phyloP scores from a whole-genome alignment of 1,140 invertebrate genomes.

The Trigoniulus corallinus region DNA sequence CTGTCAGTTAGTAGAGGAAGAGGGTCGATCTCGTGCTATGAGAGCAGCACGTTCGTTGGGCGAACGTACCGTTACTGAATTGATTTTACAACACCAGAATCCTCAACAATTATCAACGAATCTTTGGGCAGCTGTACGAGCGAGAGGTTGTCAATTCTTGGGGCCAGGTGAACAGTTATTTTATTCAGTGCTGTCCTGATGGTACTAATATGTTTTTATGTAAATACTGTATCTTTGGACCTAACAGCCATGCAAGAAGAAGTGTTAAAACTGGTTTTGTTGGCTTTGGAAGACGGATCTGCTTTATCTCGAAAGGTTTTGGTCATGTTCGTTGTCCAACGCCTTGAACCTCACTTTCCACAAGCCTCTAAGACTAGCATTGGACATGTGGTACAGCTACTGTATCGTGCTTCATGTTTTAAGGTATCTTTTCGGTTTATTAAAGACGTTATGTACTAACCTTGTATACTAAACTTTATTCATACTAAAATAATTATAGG shows the following conservation, averaged over 20 bases:
- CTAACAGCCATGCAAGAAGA: slow-evolving; percentile 96
- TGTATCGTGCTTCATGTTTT: slow-evolving; percentile 96
- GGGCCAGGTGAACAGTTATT: slow-evolving; percentile 68
- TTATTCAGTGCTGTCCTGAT: slow-evolving; percentile 7
- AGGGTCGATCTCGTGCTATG: slow-evolving; percentile 55
- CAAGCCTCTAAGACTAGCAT: slow-evolving; percentile 97
- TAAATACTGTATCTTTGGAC: slow-evolving; percentile 11
- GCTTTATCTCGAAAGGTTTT: slow-evolving; percentile 93
- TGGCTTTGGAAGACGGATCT: slow-evolving; percentile 89
- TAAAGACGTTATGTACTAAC: not conserved
- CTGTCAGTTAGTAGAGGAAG: slow-evolving; percentile 79
- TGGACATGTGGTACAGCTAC: slow-evolving; percentile 93
- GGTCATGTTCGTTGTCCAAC: slow-evolving; percentile 96
- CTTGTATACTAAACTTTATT: not conserved
- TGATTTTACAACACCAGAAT: slow-evolving; percentile 88
- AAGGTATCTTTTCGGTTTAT: slow-evolving; percentile 43
- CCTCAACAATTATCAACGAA: slow-evolving; percentile 79
- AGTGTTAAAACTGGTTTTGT: slow-evolving; percentile 78
- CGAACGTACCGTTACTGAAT: slow-evolving; percentile 84
- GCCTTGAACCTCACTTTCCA: slow-evolving; percentile 84
- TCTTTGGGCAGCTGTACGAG: slow-evolving; percentile 91
- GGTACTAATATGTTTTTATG: not conserved
- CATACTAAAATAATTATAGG: slow-evolving; percentile 32
- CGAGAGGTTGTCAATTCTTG: slow-evolving; percentile 93
- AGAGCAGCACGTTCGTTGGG: slow-evolving; percentile 75